A percentile compares a stretch with the other conserved stretches of the same genome.
Conservation (phyloP, 1,140 invertebrate genomes). For the Dreissena rostriformis region DNA sequence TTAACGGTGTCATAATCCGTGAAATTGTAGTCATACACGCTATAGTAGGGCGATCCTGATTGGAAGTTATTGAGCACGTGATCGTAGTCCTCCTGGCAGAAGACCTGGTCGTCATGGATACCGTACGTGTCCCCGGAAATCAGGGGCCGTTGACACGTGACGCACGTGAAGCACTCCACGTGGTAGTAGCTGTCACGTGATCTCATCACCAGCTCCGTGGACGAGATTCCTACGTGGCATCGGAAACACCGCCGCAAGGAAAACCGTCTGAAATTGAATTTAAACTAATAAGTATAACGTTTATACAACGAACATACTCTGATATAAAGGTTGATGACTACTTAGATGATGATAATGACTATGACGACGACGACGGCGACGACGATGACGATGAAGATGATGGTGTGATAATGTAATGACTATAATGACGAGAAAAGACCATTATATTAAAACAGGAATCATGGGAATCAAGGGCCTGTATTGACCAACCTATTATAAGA, state of each 20-base stretch:
- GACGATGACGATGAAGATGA: constrained; percentile 29
- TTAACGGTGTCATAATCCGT: constrained; percentile 88
- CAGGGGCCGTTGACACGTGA: constrained; percentile 86
- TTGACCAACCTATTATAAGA: no score
- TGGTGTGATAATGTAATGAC: constrained; percentile 42
- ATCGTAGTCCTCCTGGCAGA: constrained; percentile 81
- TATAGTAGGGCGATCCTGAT: constrained; percentile 2
- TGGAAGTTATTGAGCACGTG: constrained; percentile 49
- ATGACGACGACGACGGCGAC: constrained; percentile 83
- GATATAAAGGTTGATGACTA: background rate
- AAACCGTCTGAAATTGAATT: constrained; percentile 78
- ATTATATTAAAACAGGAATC: background rate
- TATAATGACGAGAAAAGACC: constrained; percentile 17
- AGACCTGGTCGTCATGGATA: constrained; percentile 81
- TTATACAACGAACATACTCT: background rate
- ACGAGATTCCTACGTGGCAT: constrained; percentile 90
- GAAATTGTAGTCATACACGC: constrained; percentile 80
- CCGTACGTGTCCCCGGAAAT: constrained; percentile 92
- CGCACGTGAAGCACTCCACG: constrained; percentile 78
- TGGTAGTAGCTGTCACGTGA: constrained; percentile 82
- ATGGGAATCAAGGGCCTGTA: background rate
- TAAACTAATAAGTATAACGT: background rate
- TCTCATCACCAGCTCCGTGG: constrained; percentile 89
- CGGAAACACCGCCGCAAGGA: constrained; percentile 89
- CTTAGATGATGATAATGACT: constrained; percentile 28